Percentiles rank a stretch among this genome's conserved stretches.
phyloP scores from a whole-genome alignment of 2,113 vertebrate genomes.

The Monarcha castaneiventris region DNA sequence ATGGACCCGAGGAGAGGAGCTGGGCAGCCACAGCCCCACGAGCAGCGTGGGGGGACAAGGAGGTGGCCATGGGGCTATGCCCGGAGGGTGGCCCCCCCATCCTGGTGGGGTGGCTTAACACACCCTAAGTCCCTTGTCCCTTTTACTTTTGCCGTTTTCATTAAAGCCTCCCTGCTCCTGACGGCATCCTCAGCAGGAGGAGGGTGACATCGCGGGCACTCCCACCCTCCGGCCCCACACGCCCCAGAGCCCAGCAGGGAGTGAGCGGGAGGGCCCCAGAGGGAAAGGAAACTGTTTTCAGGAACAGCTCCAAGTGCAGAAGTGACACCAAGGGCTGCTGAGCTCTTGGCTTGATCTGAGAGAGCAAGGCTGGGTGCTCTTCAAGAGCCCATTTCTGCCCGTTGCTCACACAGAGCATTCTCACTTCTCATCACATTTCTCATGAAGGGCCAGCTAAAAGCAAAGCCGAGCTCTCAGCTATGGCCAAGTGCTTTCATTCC shows the following conservation, averaged over 20 bases:
- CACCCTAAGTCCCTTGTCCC: not conserved
- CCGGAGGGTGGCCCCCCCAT: not conserved
- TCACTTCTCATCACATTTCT: rapidly evolving
- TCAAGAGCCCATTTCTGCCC: not conserved
- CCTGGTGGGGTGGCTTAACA: not conserved
- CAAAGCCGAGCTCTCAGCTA: not conserved
- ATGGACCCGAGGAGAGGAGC: not conserved
- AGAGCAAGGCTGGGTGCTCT: not conserved
- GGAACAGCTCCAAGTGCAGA: not conserved
- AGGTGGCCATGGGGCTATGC: rapidly evolving
- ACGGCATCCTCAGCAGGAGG: not conserved
- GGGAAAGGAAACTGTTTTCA: not conserved
- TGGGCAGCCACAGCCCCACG: rapidly evolving
- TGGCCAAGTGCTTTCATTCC: not conserved
- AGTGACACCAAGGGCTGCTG: not conserved
- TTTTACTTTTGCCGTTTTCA: not conserved
- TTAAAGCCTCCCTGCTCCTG: not conserved
- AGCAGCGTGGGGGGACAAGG: rapidly evolving
- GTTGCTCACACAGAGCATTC: not conserved
- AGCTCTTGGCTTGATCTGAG: not conserved
- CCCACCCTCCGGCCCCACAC: not conserved
- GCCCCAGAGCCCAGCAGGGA: rapidly evolving
- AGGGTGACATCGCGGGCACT: not conserved
- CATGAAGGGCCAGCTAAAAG: rapidly evolving
- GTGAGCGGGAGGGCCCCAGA: not conserved